Conservation (phyloP, 2,888 invertebrate species). For the Mamestra brassicae region DNA sequence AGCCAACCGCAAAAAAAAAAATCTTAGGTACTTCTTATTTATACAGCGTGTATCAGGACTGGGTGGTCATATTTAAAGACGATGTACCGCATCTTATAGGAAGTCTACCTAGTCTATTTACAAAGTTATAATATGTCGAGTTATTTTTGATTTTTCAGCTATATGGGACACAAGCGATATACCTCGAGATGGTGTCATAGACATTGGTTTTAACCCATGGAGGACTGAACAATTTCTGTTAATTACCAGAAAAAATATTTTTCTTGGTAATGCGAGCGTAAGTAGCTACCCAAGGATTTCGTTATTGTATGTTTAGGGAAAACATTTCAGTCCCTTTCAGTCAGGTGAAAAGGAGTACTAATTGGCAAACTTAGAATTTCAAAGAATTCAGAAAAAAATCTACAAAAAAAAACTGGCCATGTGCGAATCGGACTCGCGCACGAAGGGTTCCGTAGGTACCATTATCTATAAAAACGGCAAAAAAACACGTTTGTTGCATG, state of each 20-base stretch:
- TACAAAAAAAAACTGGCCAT: no score
- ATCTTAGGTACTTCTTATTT: neutral
- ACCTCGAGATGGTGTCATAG: slow-evolving; percentile 73
- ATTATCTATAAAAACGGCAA: no score
- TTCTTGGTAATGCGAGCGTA: slow-evolving; percentile 80
- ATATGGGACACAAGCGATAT: slow-evolving; percentile 67
- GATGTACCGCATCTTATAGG: neutral
- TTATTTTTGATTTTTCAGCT: slow-evolving; percentile 67
- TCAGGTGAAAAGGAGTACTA: no score
- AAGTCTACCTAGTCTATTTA: neutral
- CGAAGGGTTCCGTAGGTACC: no score
- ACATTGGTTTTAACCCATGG: slow-evolving; percentile 81
- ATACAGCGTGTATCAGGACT: neutral
- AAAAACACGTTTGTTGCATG: no score
- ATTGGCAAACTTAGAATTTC: no score
- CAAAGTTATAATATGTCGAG: neutral
- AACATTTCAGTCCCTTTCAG: neutral
- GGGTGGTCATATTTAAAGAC: neutral
- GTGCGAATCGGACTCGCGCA: no score
- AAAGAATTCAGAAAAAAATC: no score
- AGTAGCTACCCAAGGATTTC: slow-evolving; percentile 49
- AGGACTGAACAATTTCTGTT: slow-evolving; percentile 81
- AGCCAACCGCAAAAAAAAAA: no score
- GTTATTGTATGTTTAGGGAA: neutral
- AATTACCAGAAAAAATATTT: slow-evolving; percentile 80